A percentile compares a stretch with the other conserved stretches of the same genome.
Conservation (phyloP, 2,888 invertebrate genomes). For the Ethmia dodecea region DNA sequence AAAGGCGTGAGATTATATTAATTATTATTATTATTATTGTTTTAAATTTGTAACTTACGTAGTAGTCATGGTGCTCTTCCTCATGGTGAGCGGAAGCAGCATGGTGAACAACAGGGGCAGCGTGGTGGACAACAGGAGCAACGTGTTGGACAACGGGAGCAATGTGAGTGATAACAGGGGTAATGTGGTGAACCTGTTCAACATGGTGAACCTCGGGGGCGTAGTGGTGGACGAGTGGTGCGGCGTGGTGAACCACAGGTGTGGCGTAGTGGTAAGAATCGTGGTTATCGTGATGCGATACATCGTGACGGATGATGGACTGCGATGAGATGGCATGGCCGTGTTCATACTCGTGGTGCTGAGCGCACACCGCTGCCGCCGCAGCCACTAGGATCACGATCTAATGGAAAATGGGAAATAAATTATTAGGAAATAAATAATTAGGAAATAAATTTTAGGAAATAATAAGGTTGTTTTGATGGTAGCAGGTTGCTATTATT, state of each 20-base stretch:
- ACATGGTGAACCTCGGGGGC: conserved; percentile 30
- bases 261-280: conserved; percentile 1
- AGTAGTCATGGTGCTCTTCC: conserved; percentile 17
- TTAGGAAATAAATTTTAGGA: no score
- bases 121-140: conserved; percentile 24
- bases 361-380: conserved; percentile 28
- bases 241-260: not conserved
- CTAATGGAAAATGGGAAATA: conserved; percentile 14
- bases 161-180: conserved; percentile 7
- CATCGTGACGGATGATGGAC: conserved; percentile 20
- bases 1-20: no score
- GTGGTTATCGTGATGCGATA: conserved; percentile 5
- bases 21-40: no score
- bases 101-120: conserved; percentile 35
- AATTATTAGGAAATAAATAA: no score
- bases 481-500: no score
- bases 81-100: conserved; percentile 28
- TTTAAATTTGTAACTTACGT: no score
- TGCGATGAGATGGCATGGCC: conserved; percentile 24
- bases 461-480: no score
- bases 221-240: conserved; percentile 22
- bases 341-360: conserved; percentile 25
- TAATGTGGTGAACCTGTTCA: conserved; percentile 8
- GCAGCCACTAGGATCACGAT: conserved; percentile 24
- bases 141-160: conserved; percentile 16